phyloP scores from a whole-genome alignment of 2,797 vertebrate genomes.

The Spinus pinus region DNA sequence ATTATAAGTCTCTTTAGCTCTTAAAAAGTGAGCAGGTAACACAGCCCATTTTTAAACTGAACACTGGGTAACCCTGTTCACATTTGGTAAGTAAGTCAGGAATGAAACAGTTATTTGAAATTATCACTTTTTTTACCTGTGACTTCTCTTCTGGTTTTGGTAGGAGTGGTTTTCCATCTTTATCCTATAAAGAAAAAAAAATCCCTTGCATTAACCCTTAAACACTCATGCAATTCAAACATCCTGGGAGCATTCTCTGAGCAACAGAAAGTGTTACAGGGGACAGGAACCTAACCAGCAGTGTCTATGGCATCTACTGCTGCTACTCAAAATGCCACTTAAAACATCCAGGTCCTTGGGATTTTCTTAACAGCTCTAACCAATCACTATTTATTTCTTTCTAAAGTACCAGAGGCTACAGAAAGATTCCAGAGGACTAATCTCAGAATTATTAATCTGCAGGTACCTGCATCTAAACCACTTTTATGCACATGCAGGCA shows the following conservation, averaged over 20 bases:
- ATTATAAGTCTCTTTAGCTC: background rate
- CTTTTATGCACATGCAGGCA: background rate
- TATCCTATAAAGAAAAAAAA: constrained; percentile 55
- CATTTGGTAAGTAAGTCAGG: background rate
- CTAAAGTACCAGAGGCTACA: background rate
- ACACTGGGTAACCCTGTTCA: background rate
- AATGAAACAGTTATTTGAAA: background rate
- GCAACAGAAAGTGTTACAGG: background rate
- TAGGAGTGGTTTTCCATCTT: constrained; percentile 72
- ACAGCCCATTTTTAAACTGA: background rate
- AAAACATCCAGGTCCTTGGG: background rate
- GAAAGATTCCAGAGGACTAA: background rate
- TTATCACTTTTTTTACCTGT: constrained; percentile 44
- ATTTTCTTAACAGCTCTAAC: background rate
- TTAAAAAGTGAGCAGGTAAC: background rate
- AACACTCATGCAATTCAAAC: background rate
- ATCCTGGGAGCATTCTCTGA: background rate
- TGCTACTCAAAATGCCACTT: background rate
- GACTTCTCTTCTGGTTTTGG: constrained; percentile 53
- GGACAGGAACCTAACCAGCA: background rate
- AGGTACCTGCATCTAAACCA: background rate
- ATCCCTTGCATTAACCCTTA: background rate
- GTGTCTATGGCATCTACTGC: background rate
- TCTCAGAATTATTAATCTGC: background rate
- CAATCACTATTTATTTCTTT: background rate